Conservation (phyloP, 2,888 invertebrate species). For the Tenthredo mesomela region DNA sequence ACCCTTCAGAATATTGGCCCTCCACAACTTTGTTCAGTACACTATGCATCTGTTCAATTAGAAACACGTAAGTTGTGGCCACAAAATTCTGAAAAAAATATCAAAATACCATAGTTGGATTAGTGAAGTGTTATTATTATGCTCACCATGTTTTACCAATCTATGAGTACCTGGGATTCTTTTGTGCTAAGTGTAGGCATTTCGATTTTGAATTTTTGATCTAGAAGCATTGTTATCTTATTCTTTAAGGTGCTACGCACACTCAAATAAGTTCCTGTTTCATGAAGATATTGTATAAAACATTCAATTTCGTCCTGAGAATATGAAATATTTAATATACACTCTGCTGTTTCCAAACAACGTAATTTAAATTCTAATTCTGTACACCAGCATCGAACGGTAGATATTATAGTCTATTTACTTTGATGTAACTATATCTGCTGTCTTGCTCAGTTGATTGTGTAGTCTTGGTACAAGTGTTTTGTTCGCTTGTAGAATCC, state of each 20-base stretch:
- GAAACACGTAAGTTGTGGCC: constrained; percentile 63
- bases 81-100: constrained; percentile 65
- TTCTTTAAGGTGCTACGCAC: constrained; percentile 63
- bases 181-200: constrained; percentile 57
- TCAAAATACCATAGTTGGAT: neutral
- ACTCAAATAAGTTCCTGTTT: constrained; percentile 64
- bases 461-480: neutral
- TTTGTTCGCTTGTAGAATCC: neutral
- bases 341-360: neutral
- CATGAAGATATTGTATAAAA: constrained; percentile 68
- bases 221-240: constrained; percentile 66
- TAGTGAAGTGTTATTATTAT: constrained; percentile 5
- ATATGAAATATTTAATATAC: neutral
- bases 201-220: constrained; percentile 67
- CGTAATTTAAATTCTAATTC: neutral
- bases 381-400: neutral
- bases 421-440: constrained; percentile 35
- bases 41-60: constrained; percentile 68
- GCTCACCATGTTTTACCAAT: neutral
- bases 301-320: constrained; percentile 67
- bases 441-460: neutral
- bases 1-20: constrained; percentile 53
- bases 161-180: constrained; percentile 63
- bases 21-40: constrained; percentile 64
- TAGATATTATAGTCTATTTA: neutral